phyloP scores from a whole-genome alignment of 2,797 vertebrate genomes.

The Sardinella longiceps region DNA sequence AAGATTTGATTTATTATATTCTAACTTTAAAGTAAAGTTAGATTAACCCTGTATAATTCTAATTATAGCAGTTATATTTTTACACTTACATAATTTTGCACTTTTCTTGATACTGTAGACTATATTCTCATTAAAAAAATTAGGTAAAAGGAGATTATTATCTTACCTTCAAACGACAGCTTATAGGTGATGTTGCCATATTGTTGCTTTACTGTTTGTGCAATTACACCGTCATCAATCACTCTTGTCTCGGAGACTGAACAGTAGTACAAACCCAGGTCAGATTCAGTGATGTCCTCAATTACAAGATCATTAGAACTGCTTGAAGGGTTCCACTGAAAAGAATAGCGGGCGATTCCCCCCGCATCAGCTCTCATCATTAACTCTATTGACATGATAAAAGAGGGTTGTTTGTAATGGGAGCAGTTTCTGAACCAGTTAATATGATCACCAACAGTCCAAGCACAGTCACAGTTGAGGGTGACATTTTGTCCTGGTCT shows the following conservation, averaged over 20 bases:
- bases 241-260: slow-evolving; percentile 28
- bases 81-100: too few relatives aligned
- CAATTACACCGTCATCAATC: not conserved
- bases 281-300: not conserved
- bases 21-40: too few relatives aligned
- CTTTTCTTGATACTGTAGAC: too few relatives aligned
- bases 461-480: slow-evolving; percentile 55
- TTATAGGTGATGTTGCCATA: slow-evolving; percentile 40
- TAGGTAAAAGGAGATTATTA: too few relatives aligned
- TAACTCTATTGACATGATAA: slow-evolving; percentile 24
- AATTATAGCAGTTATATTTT: too few relatives aligned
- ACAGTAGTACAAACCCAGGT: slow-evolving; percentile 43
- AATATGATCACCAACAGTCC: not conserved
- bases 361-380: too few relatives aligned
- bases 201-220: not conserved
- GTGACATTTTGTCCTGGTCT: slow-evolving; percentile 46
- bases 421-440: slow-evolving; percentile 61
- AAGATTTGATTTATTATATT: too few relatives aligned
- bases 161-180: slow-evolving; percentile 46
- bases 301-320: slow-evolving; percentile 27
- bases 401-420: slow-evolving; percentile 51
- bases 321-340: not conserved
- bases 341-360: not conserved
- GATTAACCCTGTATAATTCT: too few relatives aligned
- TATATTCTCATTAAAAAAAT: too few relatives aligned